Base-by-base conservation (phyloP, 2,113 vertebrate species). In the Podarcis raffonei region DNA sequence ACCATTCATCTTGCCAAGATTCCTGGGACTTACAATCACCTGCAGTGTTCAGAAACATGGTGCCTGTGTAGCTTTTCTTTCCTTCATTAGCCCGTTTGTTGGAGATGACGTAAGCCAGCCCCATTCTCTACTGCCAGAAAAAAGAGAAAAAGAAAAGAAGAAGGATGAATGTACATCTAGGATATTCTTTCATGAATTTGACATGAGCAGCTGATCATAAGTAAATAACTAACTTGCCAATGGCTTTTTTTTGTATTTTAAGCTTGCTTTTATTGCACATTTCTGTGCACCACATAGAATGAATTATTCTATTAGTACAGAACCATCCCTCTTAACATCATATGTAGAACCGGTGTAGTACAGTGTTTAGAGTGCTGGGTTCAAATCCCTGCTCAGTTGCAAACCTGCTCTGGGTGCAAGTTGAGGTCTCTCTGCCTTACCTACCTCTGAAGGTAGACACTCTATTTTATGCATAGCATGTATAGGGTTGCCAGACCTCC, bases 1-100 rank as follows among this genome's bases (percentile, higher is more conserved):
- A 91, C 72, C 83, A 76, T 86, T 87, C 71, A 79, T 86, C 86
- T 95, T 37, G 16, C 15, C 81, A 32, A 37, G 37, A 75, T 77
- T 83, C 0, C 83, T 87, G 37, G 25, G 18, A 27, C 15, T 57
- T 86, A 71, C 79, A 25, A 62, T 91, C 48, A 91, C 89, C 85
- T 22, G 81, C 2, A 80, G 62, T 71, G 15, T 87, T 94, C 83
- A 90, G 83, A 89, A 92, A 32, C 25, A 91, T 71, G 13, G 25
- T 32, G 3, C 5, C 81, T 94, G 37, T 83, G 8, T 81, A 6
- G 25, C 22, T 81, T 77, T 90, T 91, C 86, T 83, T 82, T 53
- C 59, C 59, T 32, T 37, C 12, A 69, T 90, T 75, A 82, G n/a
- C 59, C 79, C 6, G 3, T 76, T 77, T 82, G 27, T 59, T 87